Base-by-base conservation (phyloP, 2,888 invertebrate species). In the Lasius fuliginosus region DNA sequence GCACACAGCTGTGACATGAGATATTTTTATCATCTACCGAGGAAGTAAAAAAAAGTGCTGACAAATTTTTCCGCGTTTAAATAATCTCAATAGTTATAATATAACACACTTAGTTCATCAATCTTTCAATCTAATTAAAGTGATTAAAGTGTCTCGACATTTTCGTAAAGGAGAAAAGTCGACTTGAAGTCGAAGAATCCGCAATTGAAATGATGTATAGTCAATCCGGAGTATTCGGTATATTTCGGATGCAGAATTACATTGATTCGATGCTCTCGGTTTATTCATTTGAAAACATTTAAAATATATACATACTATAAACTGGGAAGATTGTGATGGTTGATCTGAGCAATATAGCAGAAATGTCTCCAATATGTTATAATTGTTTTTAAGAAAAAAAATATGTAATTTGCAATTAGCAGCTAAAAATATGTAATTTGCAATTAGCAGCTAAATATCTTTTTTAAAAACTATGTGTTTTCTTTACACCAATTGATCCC, bases 11-110 rank as follows among this genome's bases (percentile, higher is more conserved):
- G n/a, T 53, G 56, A 36, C 40, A 18, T 12, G 9, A 18, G 36
- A 30, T 33, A 40, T 67, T 77, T 75, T 75, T 68, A 64, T 75
- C 49, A 53, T 60, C 40, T 36, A 1, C 18, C 33, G 33, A 23
- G 12, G 4, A 8, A 53, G n/a, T n/a, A 53, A 12, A 53, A 12
- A 15, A 73, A 27, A 36, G 23, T 56, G 64, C n/a, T n/a, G 2
- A 40, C 40, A 12, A 11, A 42, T 56, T 36, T n/a, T 53, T 2
- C 15, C 23, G 8, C 12, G n/a, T 42, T 60, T 60, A 74, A 74
- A 49, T 11, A 6, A 64, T 23, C 49, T 33, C 1, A 15, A 12
- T 18, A 30, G 15, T 12, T 60, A 15, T 42, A 23, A 5, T 30
- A 33, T 18, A 6, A 36, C 1, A n/a, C n/a, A 53, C 53, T 53